Percentiles rank a stretch among this genome's conserved stretches.
These are phyloP conservation scores for Anolis sagrei DNA, from an alignment of 2,113 vertebrate species.

Conservation along the genomic window DNA sequence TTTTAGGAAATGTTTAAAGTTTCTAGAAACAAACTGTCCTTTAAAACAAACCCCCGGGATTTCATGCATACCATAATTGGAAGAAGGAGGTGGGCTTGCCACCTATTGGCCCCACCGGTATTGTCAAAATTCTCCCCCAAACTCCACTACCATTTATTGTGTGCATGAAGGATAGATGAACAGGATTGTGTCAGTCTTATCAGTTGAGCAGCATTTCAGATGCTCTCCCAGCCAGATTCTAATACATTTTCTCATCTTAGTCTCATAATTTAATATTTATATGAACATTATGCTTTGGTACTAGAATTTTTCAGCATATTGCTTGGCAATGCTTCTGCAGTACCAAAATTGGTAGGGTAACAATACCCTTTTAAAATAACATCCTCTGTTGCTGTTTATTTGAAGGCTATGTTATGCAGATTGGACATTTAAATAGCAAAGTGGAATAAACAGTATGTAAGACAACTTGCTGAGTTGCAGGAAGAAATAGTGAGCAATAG, in stretches of 20 bases:
- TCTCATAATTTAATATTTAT: neutral
- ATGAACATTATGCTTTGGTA: neutral
- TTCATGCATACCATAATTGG: neutral
- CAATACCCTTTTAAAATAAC: neutral
- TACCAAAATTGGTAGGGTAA: neutral
- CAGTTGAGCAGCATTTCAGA: neutral
- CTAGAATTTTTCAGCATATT: neutral
- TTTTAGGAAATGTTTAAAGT: no score
- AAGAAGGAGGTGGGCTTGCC: neutral
- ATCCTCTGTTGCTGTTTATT: no score
- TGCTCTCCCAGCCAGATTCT: neutral
- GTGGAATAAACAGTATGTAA: neutral
- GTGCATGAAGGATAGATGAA: neutral
- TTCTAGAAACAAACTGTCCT: no score
- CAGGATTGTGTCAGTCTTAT: no score
- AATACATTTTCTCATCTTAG: accelerated
- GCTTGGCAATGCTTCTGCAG: neutral
- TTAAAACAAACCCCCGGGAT: no score
- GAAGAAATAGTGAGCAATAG: neutral
- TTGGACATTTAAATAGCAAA: neutral
- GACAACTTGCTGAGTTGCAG: neutral
- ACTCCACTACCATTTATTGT: neutral
- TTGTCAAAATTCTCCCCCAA: neutral
- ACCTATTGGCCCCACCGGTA: neutral
- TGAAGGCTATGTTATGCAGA: neutral